Base-by-base conservation (phyloP, 2,888 invertebrate species). In the Drosophila fulvimacula region DNA sequence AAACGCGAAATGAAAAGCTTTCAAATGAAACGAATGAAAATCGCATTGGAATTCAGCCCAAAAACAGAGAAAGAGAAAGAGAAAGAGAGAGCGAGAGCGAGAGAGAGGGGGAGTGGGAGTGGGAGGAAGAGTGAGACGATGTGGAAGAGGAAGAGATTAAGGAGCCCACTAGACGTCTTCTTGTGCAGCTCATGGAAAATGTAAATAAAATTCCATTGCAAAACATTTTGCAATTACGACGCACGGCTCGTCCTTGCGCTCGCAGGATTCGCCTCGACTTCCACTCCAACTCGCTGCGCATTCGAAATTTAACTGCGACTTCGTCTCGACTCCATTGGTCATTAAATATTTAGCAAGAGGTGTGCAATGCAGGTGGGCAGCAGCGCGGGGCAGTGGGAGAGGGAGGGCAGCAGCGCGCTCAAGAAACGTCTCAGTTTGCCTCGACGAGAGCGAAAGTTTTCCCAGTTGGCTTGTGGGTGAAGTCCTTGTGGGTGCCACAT, bases 281-380 rank as follows among this genome's bases (percentile, higher is more conserved):
- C 57, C 32, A 46, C 46, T 30, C 30, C 46, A 21, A 15, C 34
- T 24, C 34, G 24, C 36, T 57, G 34, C 46, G 41, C 19, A 52
- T 48, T 21, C 48, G 30, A 21, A 49, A 52, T 39, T 55, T 56
- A 66, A 15, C 44, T 41, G 55, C 53, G 36, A 52, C 56, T 79
- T 69, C 77, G 58, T 42, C 77, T 75, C 76, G 79, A 78, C 83
- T 72, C 60, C 77, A 67, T 52, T 89, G 88, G 90, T 90, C 89
- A 90, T 89, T 89, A 89, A 90, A 89, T 90, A 89, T 90, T 89
- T 82, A 89, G 77, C 77, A 68, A 56, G 70, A 55, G 62, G 65
- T 63, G 66, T 48, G 64, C 30, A 44, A n/a, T 3, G 30, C n/a
- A 32, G 24, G 51, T 32, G 13, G 36, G 39, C 27, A 36, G 9